A percentile compares a stretch with the other conserved stretches of the same genome.
phyloP scores from a whole-genome alignment of 2,888 invertebrate genomes.

The Coleophora flavipennella region DNA sequence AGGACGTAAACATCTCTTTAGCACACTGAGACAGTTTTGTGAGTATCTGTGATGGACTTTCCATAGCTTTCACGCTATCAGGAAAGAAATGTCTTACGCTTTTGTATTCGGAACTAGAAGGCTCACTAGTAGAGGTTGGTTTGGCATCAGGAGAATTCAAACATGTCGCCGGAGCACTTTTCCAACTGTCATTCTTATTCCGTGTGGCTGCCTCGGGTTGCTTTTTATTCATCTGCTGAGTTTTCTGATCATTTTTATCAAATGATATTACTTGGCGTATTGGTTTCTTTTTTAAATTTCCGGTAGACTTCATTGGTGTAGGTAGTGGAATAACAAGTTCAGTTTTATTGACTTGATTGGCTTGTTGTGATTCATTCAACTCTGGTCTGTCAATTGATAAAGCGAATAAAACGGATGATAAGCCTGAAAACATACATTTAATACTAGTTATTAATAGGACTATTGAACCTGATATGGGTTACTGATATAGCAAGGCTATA shows the following conservation, averaged over 20 bases:
- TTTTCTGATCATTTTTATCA: constrained; percentile 51
- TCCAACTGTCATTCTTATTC: constrained; percentile 41
- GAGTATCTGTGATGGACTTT: constrained; percentile 61
- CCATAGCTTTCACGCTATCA: constrained; percentile 56
- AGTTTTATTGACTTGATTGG: constrained; percentile 55
- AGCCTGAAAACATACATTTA: constrained; percentile 67
- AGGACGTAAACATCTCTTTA: constrained; percentile 65
- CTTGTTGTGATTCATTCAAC: constrained; percentile 75
- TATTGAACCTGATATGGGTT: background rate
- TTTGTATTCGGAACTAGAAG: constrained; percentile 56
- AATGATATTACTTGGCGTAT: constrained; percentile 66
- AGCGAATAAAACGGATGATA: constrained; percentile 93
- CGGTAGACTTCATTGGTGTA: constrained; percentile 68
- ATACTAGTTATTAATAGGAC: background rate
- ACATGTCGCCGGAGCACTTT: constrained; percentile 76
- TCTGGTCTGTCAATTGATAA: constrained; percentile 91
- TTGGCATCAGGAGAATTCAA: constrained; percentile 73
- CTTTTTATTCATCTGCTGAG: constrained; percentile 22
- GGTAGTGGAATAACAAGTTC: constrained; percentile 83
- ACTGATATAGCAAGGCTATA: background rate
- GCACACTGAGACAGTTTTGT: constrained; percentile 62
- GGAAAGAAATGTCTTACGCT: constrained; percentile 61
- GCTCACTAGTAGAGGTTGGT: constrained; percentile 55
- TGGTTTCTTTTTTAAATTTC: constrained; percentile 53
- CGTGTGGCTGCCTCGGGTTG: constrained; percentile 13